These are phyloP conservation scores for Dicycla oo DNA, from an alignment of 2,888 invertebrate species.

Conservation along the genomic window DNA sequence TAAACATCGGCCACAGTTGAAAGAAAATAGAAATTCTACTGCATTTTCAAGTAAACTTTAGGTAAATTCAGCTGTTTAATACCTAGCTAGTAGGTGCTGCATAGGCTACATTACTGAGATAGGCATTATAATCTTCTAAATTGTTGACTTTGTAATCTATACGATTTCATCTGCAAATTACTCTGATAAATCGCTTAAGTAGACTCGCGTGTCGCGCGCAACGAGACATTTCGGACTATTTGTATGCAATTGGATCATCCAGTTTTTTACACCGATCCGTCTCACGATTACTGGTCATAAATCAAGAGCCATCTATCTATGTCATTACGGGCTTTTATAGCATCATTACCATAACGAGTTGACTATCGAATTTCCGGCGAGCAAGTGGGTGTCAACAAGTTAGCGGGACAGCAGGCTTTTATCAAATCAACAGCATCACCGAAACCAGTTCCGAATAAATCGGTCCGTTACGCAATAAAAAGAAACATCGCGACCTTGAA, in stretches of 20 bases:
- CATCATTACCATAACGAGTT: constrained; percentile 49
- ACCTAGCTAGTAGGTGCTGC: background rate
- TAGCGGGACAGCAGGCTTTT: constrained; percentile 45
- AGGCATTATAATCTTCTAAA: constrained; percentile 18
- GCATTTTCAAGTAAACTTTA: background rate
- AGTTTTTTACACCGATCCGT: constrained; percentile 30
- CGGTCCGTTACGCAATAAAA: constrained; percentile 57
- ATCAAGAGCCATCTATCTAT: constrained; percentile 22
- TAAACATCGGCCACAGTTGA: background rate
- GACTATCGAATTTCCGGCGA: constrained; percentile 34
- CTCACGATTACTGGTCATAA: constrained; percentile 25
- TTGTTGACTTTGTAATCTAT: constrained; percentile 32
- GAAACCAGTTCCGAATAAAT: constrained; percentile 56
- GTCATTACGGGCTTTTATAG: constrained; percentile 35
- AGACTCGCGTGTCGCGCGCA: constrained; percentile 39
- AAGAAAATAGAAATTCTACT: constrained; percentile 12
- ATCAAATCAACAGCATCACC: constrained; percentile 30
- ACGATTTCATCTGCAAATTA: constrained; percentile 50
- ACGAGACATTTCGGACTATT: constrained; percentile 41
- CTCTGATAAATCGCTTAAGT: constrained; percentile 30
- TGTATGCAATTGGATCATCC: constrained; percentile 41
- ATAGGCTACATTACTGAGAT: constrained; percentile 22
- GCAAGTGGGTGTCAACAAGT: constrained; percentile 42
- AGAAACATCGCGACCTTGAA: constrained; percentile 63
- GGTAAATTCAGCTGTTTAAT: background rate